Evolutionary conservation across 2,888 invertebrate genomes (phyloP).

Genomic region (Troilus luridus): DNA sequence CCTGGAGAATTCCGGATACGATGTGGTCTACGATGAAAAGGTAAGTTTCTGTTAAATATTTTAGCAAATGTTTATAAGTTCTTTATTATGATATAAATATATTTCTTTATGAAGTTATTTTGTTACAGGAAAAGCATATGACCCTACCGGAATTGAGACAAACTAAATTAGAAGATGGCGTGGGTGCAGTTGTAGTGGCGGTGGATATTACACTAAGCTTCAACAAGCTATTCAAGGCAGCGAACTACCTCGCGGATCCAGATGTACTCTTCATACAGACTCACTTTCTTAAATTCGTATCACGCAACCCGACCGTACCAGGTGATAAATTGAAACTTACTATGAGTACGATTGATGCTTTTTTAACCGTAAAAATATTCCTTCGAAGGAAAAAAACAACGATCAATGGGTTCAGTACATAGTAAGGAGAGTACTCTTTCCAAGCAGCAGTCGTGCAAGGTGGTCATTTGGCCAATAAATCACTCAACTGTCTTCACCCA

Average conservation of each 20-base stretch:
- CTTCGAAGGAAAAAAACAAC: too few relatives aligned
- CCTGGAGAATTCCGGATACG: background rate
- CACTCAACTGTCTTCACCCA: too few relatives aligned
- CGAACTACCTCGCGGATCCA: slow-evolving; percentile 10
- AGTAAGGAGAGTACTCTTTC: too few relatives aligned
- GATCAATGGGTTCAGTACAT: too few relatives aligned
- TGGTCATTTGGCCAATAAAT: too few relatives aligned
- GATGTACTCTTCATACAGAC: background rate
- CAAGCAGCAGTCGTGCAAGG: too few relatives aligned
- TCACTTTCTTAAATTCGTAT: background rate
- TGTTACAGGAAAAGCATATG: background rate
- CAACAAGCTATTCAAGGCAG: slow-evolving; percentile 33
- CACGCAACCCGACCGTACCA: background rate
- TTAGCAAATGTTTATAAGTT: too few relatives aligned
- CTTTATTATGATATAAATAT: too few relatives aligned
- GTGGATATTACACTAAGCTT: background rate
- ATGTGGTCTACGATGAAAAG: background rate
- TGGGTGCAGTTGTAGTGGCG: slow-evolving; percentile 35
- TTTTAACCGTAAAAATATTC: too few relatives aligned
- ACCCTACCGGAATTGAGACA: background rate
- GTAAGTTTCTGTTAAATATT: background rate
- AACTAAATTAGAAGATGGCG: background rate
- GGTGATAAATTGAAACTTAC: background rate
- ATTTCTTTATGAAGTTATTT: background rate
- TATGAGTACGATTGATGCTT: too few relatives aligned